A percentile compares a stretch with the other conserved stretches of the same genome.
Evolutionary conservation across 2,797 vertebrate species (phyloP).

Genomic region (Liasis olivaceus): DNA sequence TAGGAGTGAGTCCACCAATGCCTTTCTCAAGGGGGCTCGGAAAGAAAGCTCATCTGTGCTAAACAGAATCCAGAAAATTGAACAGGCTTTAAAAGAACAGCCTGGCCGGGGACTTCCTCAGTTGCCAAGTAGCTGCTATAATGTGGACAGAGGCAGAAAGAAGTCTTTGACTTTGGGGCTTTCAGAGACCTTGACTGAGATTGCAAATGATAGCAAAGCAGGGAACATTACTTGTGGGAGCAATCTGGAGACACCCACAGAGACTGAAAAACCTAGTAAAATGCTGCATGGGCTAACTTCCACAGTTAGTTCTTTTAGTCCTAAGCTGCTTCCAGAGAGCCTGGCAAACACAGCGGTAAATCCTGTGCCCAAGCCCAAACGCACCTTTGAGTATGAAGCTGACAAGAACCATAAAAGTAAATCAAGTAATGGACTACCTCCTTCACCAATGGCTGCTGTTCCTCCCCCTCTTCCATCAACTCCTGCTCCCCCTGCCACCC

Average conservation of each 20-base stretch:
- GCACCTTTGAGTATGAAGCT: constrained; percentile 98
- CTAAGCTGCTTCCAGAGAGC: constrained; percentile 75
- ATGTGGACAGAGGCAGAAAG: constrained; percentile 84
- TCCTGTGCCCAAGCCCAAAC: constrained; percentile 96
- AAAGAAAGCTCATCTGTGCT: constrained; percentile 95
- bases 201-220: constrained; percentile 77
- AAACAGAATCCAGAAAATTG: constrained; percentile 97
- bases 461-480: constrained; percentile 90
- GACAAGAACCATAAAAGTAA: constrained; percentile 85
- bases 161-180: constrained; percentile 81
- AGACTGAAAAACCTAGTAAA: constrained; percentile 82
- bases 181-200: constrained; percentile 78
- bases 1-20: constrained; percentile 78
- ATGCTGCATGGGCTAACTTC: constrained; percentile 78
- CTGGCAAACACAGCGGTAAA: constrained; percentile 82
- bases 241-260: constrained; percentile 79
- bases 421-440: constrained; percentile 91
- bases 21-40: constrained; percentile 81
- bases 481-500: constrained; percentile 85
- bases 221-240: constrained; percentile 80
- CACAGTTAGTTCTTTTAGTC: constrained; percentile 72
- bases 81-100: constrained; percentile 94
- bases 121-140: constrained; percentile 94
- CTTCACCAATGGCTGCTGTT: constrained; percentile 79
- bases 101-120: constrained; percentile 87